Evolutionary conservation across 2,113 vertebrate genomes (phyloP), one percentile per base, ranked within the genome.

Genomic region (Neoarius graeffei): DNA sequence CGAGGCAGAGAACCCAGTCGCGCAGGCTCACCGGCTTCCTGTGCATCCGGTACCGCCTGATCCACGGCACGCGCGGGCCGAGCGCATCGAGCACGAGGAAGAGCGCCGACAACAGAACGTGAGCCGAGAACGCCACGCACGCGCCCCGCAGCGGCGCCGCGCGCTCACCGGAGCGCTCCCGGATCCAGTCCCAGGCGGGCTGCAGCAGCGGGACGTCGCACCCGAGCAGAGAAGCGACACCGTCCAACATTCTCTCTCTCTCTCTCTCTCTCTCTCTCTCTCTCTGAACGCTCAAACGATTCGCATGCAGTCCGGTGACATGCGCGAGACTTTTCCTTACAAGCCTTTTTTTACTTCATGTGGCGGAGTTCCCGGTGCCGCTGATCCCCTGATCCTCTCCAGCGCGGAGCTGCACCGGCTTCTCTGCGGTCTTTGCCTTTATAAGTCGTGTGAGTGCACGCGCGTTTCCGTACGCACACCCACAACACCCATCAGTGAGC

Each of bases 21-120:
- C 88, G 59, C 8, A 90, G 1, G 0, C 88, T 66, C 30, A 90
- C 91, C 8, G 91, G 87, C 0, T 83, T 86, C 1, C 50, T 42
- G 8, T 87, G 67, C 15, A 95, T 91, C 87, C 92, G 92, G 93
- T 94, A 95, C 1, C 89, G 71, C 0, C 85, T 57, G 5, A 96
- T 71, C 30, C 79, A 89, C 2, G 4, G 73, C 20, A 86, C 87
- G 25, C 92, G 86, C 56, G 52, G 42, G 1, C 85, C 91, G 57
- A 95, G 83, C 7, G 77, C 52, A 80, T 96, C 95, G 74, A 96
- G 89, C 5, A 50, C 50, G 6, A 95, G 56, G 92, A 95, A 96
- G 0, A 94, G 94, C 13, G 86, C 42, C 87, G 94, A 93, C 19
- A 95, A n/a, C 3, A 93, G 10, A 0, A 96, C 54, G 85, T 96